phyloP scores from a whole-genome alignment of 2,888 invertebrate species.

The Vandiemenella viatica region DNA sequence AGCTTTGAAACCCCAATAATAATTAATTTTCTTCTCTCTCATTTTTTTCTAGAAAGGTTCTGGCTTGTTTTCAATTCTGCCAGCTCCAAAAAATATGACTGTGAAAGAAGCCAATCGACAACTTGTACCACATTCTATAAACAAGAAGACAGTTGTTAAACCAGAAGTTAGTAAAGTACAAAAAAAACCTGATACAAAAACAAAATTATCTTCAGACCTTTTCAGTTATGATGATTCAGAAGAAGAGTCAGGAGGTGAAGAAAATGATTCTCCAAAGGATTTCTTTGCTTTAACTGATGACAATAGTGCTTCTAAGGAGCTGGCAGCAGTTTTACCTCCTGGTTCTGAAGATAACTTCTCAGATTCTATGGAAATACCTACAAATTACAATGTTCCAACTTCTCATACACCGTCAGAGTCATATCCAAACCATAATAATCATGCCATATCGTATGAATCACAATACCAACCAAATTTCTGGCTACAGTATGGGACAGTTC shows the following conservation, averaged over 20 bases:
- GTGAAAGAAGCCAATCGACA: conserved; percentile 15
- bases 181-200: conserved; percentile 11
- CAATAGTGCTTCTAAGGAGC: neutral
- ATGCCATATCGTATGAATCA: no score
- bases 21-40: no score
- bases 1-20: no score
- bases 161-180: neutral
- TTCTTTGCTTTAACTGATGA: conserved; percentile 15
- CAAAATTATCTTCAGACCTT: conserved; percentile 1
- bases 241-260: conserved; percentile 19
- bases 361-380: neutral
- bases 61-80: conserved; percentile 51
- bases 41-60: no score
- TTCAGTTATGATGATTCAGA: conserved; percentile 17
- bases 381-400: no score
- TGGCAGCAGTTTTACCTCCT: neutral
- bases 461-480: no score
- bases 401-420: no score
- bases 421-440: neutral
- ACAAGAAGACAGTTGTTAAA: conserved; percentile 8
- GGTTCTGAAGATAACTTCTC: neutral
- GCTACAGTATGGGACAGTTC: no score
- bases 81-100: conserved; percentile 43
- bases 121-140: conserved; percentile 15
- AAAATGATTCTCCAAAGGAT: conserved; percentile 6